phyloP scores from a whole-genome alignment of 2,888 invertebrate genomes.

The Drosophila suboccidentalis region DNA sequence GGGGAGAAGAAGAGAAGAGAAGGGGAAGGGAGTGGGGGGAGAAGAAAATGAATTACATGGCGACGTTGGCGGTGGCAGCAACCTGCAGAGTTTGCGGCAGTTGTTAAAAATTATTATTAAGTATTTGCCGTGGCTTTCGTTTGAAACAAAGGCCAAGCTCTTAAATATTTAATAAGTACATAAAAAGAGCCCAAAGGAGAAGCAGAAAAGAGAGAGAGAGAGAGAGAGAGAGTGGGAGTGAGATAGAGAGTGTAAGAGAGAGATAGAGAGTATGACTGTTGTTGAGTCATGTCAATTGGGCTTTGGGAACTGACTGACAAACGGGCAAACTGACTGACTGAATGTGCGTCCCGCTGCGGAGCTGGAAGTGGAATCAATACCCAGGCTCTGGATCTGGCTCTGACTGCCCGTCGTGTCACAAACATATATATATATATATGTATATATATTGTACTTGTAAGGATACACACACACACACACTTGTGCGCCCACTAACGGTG shows the following conservation, averaged over 20 bases:
- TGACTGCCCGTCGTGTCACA: conserved; percentile 55
- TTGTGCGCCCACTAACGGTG: conserved; percentile 67
- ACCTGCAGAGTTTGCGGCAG: conserved; percentile 66
- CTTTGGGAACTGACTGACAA: conserved; percentile 51
- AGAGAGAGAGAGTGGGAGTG: conserved; percentile 1
- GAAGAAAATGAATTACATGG: conserved; percentile 57
- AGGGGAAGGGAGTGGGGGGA: not conserved
- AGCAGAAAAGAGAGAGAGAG: conserved; percentile 2
- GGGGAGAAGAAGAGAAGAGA: not conserved
- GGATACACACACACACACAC: conserved; percentile 58
- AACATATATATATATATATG: not conserved
- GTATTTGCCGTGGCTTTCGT: conserved; percentile 69
- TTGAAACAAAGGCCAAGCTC: conserved; percentile 78
- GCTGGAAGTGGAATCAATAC: conserved; percentile 76
- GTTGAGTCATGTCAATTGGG: conserved; percentile 80
- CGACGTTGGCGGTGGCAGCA: conserved; percentile 30
- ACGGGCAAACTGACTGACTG: conserved; percentile 25
- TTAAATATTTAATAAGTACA: conserved; percentile 80
- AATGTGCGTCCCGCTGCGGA: conserved; percentile 54
- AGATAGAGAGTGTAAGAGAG: not conserved
- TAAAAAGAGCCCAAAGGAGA: conserved; percentile 54
- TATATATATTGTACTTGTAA: conserved; percentile 65
- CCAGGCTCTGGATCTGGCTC: conserved; percentile 54
- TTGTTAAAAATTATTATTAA: conserved; percentile 76
- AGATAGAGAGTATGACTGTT: conserved; percentile 54